Percentiles rank a stretch among this genome's conserved stretches.
Conservation (phyloP, 2,888 invertebrate genomes). For the Meiosimyza platycephala region DNA sequence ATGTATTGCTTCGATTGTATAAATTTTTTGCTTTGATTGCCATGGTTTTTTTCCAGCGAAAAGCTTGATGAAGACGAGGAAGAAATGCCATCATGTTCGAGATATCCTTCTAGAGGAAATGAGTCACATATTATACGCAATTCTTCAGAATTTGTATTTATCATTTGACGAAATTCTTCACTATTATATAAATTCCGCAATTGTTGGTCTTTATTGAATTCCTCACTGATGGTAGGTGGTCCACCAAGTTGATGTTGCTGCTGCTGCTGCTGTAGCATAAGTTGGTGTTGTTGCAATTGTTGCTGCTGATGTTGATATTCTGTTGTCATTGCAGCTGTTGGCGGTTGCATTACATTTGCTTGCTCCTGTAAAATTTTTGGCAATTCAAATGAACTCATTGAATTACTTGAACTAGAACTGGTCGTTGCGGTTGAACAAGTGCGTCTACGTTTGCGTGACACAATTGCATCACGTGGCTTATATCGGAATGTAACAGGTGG, state of each 20-base stretch:
- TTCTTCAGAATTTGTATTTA: constrained; percentile 38
- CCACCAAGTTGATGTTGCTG: constrained; percentile 42
- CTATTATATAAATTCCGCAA: constrained; percentile 38
- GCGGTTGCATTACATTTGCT: constrained; percentile 33
- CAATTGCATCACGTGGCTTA: constrained; percentile 70
- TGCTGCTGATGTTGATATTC: constrained; percentile 16
- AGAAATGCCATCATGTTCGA: constrained; percentile 29
- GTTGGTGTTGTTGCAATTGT: constrained; percentile 16
- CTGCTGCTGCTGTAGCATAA: constrained; percentile 26
- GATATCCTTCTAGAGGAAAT: constrained; percentile 17
- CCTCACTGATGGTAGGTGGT: constrained; percentile 52
- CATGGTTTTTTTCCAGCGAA: constrained; percentile 22
- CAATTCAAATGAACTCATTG: constrained; percentile 58
- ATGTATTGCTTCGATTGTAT: not conserved
- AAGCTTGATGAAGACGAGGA: not conserved
- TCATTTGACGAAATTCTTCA: constrained; percentile 35
- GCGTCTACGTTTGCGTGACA: constrained; percentile 65
- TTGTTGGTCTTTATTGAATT: constrained; percentile 51
- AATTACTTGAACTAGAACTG: constrained; percentile 52
- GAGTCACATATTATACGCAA: constrained; percentile 40
- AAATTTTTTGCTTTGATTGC: constrained; percentile 16
- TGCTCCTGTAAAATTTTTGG: constrained; percentile 58
- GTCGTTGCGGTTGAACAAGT: constrained; percentile 58
- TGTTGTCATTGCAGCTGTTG: not conserved
- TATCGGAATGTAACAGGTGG: constrained; percentile 77